These are phyloP conservation scores for Amiota communis DNA, from an alignment of 2,888 invertebrate species.

Conservation along the genomic window DNA sequence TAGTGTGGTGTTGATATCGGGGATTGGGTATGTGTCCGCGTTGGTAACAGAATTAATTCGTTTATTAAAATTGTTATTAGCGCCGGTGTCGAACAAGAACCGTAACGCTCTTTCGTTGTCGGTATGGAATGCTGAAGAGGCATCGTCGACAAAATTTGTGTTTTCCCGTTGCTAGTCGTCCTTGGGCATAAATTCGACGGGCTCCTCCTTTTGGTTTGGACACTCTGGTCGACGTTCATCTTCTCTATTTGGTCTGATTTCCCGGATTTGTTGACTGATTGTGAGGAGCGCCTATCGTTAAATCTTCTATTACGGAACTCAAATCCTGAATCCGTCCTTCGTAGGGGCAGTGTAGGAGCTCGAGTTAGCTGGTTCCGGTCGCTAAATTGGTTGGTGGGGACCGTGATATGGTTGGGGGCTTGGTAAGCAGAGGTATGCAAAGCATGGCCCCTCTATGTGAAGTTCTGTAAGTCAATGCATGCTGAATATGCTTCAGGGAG, in stretches of 20 bases:
- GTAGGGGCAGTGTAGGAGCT: too few species aligned
- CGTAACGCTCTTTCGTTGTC: background rate
- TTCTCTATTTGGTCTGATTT: too few species aligned
- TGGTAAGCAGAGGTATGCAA: background rate
- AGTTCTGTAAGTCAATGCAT: constrained; percentile 41
- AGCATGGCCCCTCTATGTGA: background rate
- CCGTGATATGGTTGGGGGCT: background rate
- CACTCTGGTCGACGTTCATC: too few species aligned
- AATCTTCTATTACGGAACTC: too few species aligned
- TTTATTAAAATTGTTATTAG: background rate
- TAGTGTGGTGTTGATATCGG: constrained; percentile 43
- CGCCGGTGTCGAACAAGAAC: constrained; percentile 14
- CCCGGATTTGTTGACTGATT: too few species aligned
- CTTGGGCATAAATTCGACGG: too few species aligned
- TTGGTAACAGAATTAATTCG: background rate
- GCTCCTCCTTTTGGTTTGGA: too few species aligned
- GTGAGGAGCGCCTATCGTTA: too few species aligned
- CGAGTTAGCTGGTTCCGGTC: background rate
- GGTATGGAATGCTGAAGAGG: constrained; percentile 25
- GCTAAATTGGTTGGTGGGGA: background rate
- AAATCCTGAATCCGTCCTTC: too few species aligned
- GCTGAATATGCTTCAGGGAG: constrained; percentile 39
- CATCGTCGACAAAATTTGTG: too few species aligned
- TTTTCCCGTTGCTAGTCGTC: too few species aligned
- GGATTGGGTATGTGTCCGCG: constrained; percentile 32